Conservation (phyloP, 2,797 vertebrate genomes). For the Champsocephalus gunnari region DNA sequence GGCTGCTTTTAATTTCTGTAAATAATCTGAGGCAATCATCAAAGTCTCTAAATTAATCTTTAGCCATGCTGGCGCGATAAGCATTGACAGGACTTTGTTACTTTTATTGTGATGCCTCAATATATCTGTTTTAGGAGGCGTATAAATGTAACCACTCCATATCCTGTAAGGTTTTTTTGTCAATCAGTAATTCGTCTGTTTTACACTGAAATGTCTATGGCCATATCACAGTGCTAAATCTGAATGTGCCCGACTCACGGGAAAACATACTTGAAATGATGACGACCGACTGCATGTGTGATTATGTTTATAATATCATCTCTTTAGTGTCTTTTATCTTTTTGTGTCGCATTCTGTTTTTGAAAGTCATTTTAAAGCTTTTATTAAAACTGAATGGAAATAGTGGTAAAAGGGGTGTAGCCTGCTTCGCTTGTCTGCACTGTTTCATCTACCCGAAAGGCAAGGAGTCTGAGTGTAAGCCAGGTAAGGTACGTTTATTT, state of each 20-base stretch:
- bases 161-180: neutral
- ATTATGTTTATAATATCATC: slow-evolving; percentile 30
- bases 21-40: slow-evolving; percentile 23
- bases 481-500: too few relatives aligned
- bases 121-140: neutral
- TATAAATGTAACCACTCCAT: slow-evolving; percentile 16
- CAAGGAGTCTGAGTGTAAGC: too few relatives aligned
- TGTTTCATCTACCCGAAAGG: too few relatives aligned
- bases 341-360: slow-evolving; percentile 33
- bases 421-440: too few relatives aligned
- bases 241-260: slow-evolving; percentile 27
- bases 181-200: slow-evolving; percentile 4
- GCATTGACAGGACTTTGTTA: slow-evolving; percentile 3
- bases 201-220: slow-evolving; percentile 13
- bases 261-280: slow-evolving; percentile 10
- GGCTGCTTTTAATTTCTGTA: slow-evolving; percentile 15
- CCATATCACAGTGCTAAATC: slow-evolving; percentile 22
- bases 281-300: slow-evolving; percentile 39
- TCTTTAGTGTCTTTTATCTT: slow-evolving; percentile 49
- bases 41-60: slow-evolving; percentile 18
- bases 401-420: neutral
- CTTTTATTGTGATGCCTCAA: neutral
- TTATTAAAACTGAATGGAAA: slow-evolving; percentile 50
- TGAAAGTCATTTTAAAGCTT: slow-evolving; percentile 19
- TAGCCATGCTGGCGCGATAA: slow-evolving; percentile 26